Conservation (phyloP, 2,797 vertebrate genomes). For the Gobio occitaniae region DNA sequence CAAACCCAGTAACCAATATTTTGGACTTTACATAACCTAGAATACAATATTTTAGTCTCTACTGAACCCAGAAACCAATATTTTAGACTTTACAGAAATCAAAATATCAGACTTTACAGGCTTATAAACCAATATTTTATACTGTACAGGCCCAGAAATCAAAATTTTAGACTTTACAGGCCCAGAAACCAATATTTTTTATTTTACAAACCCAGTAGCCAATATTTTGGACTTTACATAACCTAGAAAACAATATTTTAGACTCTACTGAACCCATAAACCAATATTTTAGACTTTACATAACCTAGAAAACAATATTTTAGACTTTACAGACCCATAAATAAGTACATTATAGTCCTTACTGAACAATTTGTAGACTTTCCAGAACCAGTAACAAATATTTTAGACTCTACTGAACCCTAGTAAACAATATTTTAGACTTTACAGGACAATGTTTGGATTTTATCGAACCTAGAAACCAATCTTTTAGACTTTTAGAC, state of each 20-base stretch:
- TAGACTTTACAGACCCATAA: not conserved
- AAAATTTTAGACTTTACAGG: not conserved
- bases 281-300: not conserved
- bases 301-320: not conserved
- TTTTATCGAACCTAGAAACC: not conserved
- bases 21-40: accelerated
- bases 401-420: no score
- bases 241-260: not conserved
- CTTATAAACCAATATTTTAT: not conserved
- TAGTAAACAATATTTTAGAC: not conserved
- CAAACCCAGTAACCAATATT: no score
- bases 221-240: not conserved
- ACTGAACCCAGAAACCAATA: not conserved
- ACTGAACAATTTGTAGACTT: not conserved
- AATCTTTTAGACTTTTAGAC: not conserved
- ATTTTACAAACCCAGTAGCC: no score
- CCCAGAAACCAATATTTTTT: not conserved
- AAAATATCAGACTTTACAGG: no score
- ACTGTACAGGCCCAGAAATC: not conserved
- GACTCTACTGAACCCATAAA: not conserved
- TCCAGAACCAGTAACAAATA: not conserved
- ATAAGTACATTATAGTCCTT: no score
- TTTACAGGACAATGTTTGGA: not conserved
- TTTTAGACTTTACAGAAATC: not conserved
- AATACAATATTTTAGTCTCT: not conserved